Evolutionary conservation across 2,888 invertebrate genomes (phyloP).

Genomic region (Arctia plantaginis): DNA sequence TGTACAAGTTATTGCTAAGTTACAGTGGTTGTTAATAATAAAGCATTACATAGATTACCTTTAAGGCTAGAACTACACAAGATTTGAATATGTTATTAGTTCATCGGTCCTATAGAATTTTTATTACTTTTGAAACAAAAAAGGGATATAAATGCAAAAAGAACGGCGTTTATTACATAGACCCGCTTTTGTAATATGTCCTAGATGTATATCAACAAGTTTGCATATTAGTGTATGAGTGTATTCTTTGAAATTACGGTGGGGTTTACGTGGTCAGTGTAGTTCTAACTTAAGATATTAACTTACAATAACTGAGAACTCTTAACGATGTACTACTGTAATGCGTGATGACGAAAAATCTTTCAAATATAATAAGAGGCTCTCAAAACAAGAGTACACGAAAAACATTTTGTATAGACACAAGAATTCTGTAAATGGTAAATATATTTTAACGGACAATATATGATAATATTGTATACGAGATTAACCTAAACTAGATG

Average conservation of each 20-base stretch:
- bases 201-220: not conserved
- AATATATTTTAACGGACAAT: constrained; percentile 87
- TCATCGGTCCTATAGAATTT: not conserved
- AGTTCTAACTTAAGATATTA: constrained; percentile 43
- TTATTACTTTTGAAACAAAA: not conserved
- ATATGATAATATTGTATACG: constrained; percentile 87
- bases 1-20: constrained; percentile 79
- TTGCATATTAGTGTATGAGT: not conserved
- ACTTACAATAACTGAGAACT: constrained; percentile 60
- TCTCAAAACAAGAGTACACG: constrained; percentile 87
- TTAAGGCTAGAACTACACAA: constrained; percentile 24
- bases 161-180: not conserved
- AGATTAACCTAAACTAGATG: constrained; percentile 88
- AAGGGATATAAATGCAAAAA: not conserved
- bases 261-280: not conserved
- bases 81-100: not conserved
- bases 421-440: constrained; percentile 87
- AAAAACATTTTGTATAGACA: constrained; percentile 87
- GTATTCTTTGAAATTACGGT: not conserved
- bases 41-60: constrained; percentile 63
- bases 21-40: constrained; percentile 70
- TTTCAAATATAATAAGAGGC: constrained; percentile 84
- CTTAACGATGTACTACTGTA: constrained; percentile 66
- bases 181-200: not conserved
- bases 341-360: constrained; percentile 70